Conservation (phyloP, 2,113 vertebrate species). For the Gasterosteus nipponicus region DNA sequence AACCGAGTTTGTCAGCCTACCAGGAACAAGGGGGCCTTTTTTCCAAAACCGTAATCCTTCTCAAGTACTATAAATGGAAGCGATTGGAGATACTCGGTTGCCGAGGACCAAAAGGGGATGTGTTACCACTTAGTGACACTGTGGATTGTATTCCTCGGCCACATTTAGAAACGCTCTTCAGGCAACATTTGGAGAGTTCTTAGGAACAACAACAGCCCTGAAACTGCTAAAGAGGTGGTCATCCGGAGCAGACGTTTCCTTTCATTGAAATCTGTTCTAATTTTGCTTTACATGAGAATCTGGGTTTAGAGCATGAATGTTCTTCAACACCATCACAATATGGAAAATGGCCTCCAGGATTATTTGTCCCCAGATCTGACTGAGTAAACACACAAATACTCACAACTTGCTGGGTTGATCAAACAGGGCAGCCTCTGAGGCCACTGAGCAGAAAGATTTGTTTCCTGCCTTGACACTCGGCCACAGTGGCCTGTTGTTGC, state of each 20-base stretch:
- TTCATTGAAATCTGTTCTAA: not conserved
- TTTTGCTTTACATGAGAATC: not conserved
- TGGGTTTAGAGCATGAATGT: not conserved
- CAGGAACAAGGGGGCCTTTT: slow-evolving; percentile 51
- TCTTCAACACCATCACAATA: not conserved
- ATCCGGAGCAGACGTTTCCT: not conserved
- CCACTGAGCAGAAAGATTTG: slow-evolving; percentile 15
- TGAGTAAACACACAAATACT: slow-evolving; percentile 30
- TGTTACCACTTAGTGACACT: slow-evolving; percentile 21
- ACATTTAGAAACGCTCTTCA: slow-evolving; percentile 33
- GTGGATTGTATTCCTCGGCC: not conserved
- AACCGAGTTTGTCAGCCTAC: slow-evolving; percentile 57
- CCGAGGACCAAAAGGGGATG: not conserved
- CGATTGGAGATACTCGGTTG: not conserved
- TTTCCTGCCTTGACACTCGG: slow-evolving; percentile 33
- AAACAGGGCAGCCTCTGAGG: slow-evolving; percentile 9
- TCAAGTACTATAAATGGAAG: not conserved
- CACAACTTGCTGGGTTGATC: not conserved
- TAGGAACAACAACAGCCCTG: slow-evolving; percentile 20
- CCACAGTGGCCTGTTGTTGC: slow-evolving; percentile 44
- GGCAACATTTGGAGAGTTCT: slow-evolving; percentile 25
- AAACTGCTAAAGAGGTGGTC: not conserved
- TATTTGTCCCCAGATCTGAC: slow-evolving; percentile 22
- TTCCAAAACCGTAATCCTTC: slow-evolving; percentile 41
- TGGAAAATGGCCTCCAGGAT: not conserved